Evolutionary conservation across 2,888 invertebrate genomes (phyloP), one percentile per base, ranked within the genome.

Genomic region (Tortricodes alternella): DNA sequence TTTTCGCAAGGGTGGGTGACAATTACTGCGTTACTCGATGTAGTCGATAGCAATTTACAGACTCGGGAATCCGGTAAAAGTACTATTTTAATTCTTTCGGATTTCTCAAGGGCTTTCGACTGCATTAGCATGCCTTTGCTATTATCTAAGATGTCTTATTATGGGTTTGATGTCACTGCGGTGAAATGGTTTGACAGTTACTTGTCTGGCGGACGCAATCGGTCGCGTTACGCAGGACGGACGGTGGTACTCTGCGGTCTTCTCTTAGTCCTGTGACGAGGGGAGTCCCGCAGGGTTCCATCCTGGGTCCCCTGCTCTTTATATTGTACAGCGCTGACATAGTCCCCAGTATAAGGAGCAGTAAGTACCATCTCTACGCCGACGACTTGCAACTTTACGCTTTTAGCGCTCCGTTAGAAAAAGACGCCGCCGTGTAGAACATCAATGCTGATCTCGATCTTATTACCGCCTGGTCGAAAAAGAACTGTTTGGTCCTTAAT

Each of bases 281-380:
- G 11, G 53, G 55, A 11, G 51, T 61, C 7, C 59, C 61, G 0
- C 58, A 62, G 15, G 60, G 58, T 2, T 60, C 56, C 5, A 58
- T 58, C 5, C 21, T 58, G 19, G 58, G 60, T 7, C 55, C 59
- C 0, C 9, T 62, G 13, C 16, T 58, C 9, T 61, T 51, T 51
- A 32, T 39, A 1, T 11, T 53, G 1, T 61, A 53, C n/a, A 41
- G 35, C 15, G 51, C 48, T 8, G 59, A 59, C 34, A 21, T 57
- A 19, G 21, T 59, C 1, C 24, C 32, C 2, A 6, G 24, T 35
- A 59, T 59, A 2, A 51, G 19, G 38, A 9, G 46, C n/a, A 51
- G 58, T 27, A 41, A 23, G 3, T 56, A 38, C 27, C 58, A 58
- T 13, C 21, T 59, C 2, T 53, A 53, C 24, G 58, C 56, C 13